Conservation (phyloP, 2,888 invertebrate genomes). For the Microplitis manilae region DNA sequence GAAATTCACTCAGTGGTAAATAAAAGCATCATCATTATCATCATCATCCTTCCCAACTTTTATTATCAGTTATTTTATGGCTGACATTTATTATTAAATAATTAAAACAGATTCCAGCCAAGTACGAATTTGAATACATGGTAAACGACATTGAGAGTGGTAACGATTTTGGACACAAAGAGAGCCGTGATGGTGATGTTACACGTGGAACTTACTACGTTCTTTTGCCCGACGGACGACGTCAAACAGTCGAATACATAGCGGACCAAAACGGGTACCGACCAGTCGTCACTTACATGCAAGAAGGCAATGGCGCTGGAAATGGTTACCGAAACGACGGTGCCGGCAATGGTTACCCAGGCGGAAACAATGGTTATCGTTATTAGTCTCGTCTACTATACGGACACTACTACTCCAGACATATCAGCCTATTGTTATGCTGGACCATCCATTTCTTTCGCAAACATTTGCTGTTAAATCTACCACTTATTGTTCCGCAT, state of each 20-base stretch:
- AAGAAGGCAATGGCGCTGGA: constrained; percentile 64
- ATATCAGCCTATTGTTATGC: background rate
- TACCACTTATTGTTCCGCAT: background rate
- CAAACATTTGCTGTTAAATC: constrained; percentile 15
- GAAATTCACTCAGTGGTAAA: no score
- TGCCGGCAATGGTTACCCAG: constrained; percentile 44
- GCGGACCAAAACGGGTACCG: constrained; percentile 80
- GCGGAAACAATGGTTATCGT: constrained; percentile 54
- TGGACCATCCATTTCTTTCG: constrained; percentile 13
- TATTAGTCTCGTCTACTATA: constrained; percentile 46
- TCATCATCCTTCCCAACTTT: no score
- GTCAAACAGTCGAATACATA: constrained; percentile 80
- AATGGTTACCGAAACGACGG: constrained; percentile 48
- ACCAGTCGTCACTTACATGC: constrained; percentile 80
- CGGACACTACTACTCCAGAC: constrained; percentile 21
- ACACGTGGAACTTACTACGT: constrained; percentile 70
- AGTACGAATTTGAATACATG: constrained; percentile 71
- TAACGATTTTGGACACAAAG: constrained; percentile 71
- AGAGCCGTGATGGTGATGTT: constrained; percentile 69
- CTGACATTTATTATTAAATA: constrained; percentile 10
- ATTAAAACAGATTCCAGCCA: constrained; percentile 66
- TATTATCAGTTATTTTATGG: background rate
- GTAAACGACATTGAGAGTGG: constrained; percentile 69
- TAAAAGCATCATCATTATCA: no score
- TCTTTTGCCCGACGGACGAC: constrained; percentile 69